Conservation (phyloP, 1,140 invertebrate species). For the Batillaria attramentaria region DNA sequence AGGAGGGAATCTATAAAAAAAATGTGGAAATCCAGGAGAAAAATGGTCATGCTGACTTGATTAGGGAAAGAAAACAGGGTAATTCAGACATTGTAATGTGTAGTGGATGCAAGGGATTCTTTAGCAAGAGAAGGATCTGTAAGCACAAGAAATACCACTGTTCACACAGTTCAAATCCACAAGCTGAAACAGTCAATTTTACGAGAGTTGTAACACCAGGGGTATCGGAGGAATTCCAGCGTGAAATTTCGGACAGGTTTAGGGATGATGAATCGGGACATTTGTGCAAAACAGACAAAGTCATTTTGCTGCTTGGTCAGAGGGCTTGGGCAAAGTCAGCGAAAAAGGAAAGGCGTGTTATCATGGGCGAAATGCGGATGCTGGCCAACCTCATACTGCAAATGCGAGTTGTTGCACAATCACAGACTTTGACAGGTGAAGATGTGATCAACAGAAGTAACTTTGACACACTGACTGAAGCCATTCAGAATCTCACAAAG, state of each 20-base stretch:
- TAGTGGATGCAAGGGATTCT: conserved; percentile 33
- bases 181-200: conserved; percentile 6
- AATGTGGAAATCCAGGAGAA: conserved; percentile 21
- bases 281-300: conserved; percentile 25
- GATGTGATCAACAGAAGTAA: neutral
- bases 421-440: neutral
- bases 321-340: conserved; percentile 33
- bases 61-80: conserved; percentile 35
- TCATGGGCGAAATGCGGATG: conserved; percentile 24
- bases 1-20: conserved; percentile 36
- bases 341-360: conserved; percentile 26
- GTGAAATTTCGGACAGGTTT: conserved; percentile 34
- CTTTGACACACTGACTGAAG: neutral
- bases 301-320: conserved; percentile 30
- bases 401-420: conserved; percentile 12
- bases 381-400: conserved; percentile 14
- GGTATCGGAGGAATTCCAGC: conserved; percentile 10
- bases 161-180: neutral
- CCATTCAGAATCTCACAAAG: neutral
- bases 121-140: conserved; percentile 18
- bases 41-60: conserved; percentile 11
- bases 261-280: conserved; percentile 34
- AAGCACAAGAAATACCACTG: neutral
- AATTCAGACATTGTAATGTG: conserved; percentile 33
- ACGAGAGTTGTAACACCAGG: neutral